A percentile compares a stretch with the other conserved stretches of the same genome.
These are phyloP conservation scores for Cairina moschata DNA, from an alignment of 2,113 vertebrate genomes.

Conservation along the genomic window DNA sequence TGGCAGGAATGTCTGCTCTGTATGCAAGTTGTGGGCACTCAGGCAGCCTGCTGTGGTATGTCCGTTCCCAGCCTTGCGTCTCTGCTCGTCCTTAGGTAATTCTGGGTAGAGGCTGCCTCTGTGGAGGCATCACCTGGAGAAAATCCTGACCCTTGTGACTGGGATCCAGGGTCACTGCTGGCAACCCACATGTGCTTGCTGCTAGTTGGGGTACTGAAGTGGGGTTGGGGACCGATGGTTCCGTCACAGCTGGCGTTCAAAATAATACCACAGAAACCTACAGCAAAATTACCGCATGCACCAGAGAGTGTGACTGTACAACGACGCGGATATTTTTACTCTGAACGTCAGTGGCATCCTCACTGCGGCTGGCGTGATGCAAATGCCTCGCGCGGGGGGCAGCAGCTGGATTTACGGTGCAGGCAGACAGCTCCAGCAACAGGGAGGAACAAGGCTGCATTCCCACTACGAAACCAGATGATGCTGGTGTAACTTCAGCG, in stretches of 20 bases:
- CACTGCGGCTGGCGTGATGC: neutral
- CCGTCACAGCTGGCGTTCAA: neutral
- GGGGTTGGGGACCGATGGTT: neutral
- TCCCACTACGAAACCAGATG: neutral
- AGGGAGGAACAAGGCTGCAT: neutral
- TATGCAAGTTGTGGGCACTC: neutral
- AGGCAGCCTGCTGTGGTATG: neutral
- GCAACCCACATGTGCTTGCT: neutral
- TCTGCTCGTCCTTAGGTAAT: neutral
- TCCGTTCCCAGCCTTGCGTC: neutral
- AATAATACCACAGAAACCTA: neutral
- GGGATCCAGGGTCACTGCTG: neutral
- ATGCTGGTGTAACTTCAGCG: neutral
- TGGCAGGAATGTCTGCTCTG: conserved; percentile 1
- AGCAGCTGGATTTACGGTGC: neutral
- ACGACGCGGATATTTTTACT: neutral
- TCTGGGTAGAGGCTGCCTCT: neutral
- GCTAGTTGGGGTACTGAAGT: neutral
- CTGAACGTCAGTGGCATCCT: neutral
- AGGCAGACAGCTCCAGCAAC: neutral
- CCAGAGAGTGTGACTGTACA: neutral
- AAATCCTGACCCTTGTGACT: neutral
- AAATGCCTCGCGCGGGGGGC: neutral
- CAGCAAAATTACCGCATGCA: neutral
- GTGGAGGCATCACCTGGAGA: neutral